Conservation (phyloP, 2,113 vertebrate genomes). For the Halcyon senegalensis region DNA sequence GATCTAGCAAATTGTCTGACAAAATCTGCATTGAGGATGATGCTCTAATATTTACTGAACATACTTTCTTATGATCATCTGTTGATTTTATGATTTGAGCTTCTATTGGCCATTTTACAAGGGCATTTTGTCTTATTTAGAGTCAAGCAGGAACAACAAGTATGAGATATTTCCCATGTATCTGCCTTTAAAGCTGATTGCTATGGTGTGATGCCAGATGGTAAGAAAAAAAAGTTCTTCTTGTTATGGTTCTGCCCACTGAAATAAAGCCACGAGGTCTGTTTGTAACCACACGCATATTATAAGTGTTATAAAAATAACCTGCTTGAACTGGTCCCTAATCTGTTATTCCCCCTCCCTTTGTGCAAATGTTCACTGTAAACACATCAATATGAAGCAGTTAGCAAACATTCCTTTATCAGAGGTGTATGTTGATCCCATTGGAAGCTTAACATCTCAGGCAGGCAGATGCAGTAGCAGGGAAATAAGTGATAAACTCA, state of each 20-base stretch:
- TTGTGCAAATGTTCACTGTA: conserved; percentile 21
- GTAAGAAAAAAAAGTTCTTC: background rate
- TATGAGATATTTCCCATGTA: background rate
- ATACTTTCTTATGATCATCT: background rate
- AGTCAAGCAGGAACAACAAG: background rate
- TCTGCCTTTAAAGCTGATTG: conserved; percentile 7
- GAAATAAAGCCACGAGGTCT: background rate
- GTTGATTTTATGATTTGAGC: background rate
- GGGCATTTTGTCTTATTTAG: background rate
- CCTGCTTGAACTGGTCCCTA: conserved; percentile 30
- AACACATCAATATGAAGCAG: conserved; percentile 65
- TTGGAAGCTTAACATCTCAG: background rate
- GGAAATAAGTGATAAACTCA: conserved; percentile 22
- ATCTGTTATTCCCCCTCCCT: conserved; percentile 51
- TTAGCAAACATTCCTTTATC: conserved; percentile 50
- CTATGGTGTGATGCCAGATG: background rate
- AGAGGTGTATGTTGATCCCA: background rate
- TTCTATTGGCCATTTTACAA: background rate
- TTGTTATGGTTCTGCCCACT: background rate
- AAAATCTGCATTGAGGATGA: background rate
- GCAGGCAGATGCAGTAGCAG: conserved; percentile 4
- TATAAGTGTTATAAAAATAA: conserved; percentile 57
- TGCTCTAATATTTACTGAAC: background rate
- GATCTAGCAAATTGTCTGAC: background rate
- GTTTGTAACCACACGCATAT: conserved; percentile 19